Percentiles rank a stretch among this genome's conserved stretches.
Evolutionary conservation across 2,888 invertebrate genomes (phyloP).

Genomic region (Penaeus monodon): DNA sequence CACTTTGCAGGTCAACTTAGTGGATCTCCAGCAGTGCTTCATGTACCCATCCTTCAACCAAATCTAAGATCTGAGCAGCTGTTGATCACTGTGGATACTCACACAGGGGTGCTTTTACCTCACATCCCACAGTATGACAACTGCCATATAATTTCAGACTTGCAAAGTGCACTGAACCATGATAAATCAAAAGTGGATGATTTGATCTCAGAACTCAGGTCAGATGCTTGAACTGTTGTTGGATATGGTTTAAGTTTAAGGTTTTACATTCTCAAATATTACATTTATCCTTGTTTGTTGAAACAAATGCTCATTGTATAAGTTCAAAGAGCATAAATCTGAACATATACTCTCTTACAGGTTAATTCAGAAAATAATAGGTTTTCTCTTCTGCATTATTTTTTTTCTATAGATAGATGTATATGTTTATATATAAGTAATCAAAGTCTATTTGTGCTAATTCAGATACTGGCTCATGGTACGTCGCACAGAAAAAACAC

Average conservation of each 20-base stretch:
- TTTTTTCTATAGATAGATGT: no score
- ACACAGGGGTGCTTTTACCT: constrained; percentile 90
- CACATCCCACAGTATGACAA: constrained; percentile 91
- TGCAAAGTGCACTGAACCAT: constrained; percentile 83
- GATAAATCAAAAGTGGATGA: constrained; percentile 79
- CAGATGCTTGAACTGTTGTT: constrained; percentile 21
- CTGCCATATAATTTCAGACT: constrained; percentile 83
- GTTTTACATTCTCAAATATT: no score
- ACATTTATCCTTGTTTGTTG: no score
- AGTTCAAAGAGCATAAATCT: no score
- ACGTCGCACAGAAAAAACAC: constrained; percentile 91
- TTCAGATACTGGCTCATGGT: constrained; percentile 89
- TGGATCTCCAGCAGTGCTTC: constrained; percentile 93
- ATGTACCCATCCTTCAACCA: constrained; percentile 89
- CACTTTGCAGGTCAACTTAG: constrained; percentile 73
- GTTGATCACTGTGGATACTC: constrained; percentile 92
- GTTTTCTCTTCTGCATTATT: no score
- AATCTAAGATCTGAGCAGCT: constrained; percentile 92
- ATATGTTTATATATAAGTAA: not conserved
- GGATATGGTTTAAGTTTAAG: not conserved
- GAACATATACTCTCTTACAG: no score
- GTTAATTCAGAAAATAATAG: no score
- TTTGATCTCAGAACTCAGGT: constrained; percentile 79
- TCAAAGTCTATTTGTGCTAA: not conserved
- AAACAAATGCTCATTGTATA: no score